Base-by-base conservation (phyloP, 2,797 vertebrate species). In the Paedocypris micromegethes region DNA sequence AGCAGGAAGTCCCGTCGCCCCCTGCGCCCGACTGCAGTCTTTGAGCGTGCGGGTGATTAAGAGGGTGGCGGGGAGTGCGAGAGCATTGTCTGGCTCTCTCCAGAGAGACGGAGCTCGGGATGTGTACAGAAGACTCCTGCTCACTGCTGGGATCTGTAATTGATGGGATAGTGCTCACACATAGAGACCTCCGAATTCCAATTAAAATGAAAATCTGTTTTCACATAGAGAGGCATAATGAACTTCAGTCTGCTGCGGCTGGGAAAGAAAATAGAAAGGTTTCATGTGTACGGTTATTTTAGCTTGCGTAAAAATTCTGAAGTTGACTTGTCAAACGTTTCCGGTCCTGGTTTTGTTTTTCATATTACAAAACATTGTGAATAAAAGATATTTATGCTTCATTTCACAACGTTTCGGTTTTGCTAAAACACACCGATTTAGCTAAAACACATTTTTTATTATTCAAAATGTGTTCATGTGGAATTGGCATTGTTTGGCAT, bases 171-270 rank as follows among this genome's bases (percentile, higher is more conserved):
- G 58, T 58, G 42, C 39, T 58, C 7, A 7, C 46, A 9, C 59
- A 56, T n/a, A 39, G 58, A 76, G 67, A 75, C 78, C 73, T 68
- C 66, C 70, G 77, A 68, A 71, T 71, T 58, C 78, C 79, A 73
- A 42, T 57, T 78, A 78, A 86, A 85, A 86, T 83, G 83, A 81
- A 85, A 86, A 88, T 84, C 72, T 73, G 48, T 79, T 82, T 80
- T 85, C 81, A 84, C 83, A 53, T 84, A 80, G 72, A 79, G 74
- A 61, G 57, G 67, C 66, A 74, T 83, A 84, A 86, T 81, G 82
- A 83, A 74, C 75, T 81, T 71, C 81, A 85, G 85, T 85, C 70
- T 80, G 69, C 54, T 64, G 57, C 23, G 1, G 23, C 23, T 42
- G 52, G 44, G 44, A 62, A 64, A 42, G 50, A 23, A 38, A n/a